Evolutionary conservation across 35 echinoderm and acorn worm genomes (phyloP).

Genomic region (Antedon bifida): DNA sequence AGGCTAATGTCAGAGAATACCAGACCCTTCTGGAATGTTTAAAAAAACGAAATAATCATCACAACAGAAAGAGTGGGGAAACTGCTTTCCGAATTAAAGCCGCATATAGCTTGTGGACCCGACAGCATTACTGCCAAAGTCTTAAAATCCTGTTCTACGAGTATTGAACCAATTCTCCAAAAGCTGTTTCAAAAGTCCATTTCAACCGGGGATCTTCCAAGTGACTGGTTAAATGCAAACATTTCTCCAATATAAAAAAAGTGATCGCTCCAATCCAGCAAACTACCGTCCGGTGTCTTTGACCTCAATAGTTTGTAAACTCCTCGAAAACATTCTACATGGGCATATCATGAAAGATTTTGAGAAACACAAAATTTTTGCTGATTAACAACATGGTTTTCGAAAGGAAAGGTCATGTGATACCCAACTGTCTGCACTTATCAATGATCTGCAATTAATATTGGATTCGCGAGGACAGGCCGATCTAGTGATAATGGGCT

Average conservation of each 20-base stretch:
- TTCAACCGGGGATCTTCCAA: neutral
- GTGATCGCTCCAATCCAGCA: neutral
- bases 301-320: neutral
- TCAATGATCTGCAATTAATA: too few species aligned
- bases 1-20: constrained; percentile 13
- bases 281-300: neutral
- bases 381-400: neutral
- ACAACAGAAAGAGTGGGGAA: neutral
- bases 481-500: neutral
- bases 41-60: neutral
- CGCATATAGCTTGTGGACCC: neutral
- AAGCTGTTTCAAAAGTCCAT: neutral
- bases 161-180: neutral
- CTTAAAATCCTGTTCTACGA: neutral
- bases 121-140: neutral
- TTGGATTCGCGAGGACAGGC: too few species aligned
- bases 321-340: neutral
- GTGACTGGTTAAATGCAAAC: neutral
- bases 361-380: neutral
- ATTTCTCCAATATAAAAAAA: constrained; percentile 11
- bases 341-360: neutral
- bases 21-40: constrained; percentile 25
- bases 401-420: neutral
- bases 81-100: neutral
- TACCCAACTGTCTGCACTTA: neutral